Percentiles rank a stretch among this genome's conserved stretches.
phyloP scores from a whole-genome alignment of 2,797 vertebrate species.

The Pangasius krempfi region DNA sequence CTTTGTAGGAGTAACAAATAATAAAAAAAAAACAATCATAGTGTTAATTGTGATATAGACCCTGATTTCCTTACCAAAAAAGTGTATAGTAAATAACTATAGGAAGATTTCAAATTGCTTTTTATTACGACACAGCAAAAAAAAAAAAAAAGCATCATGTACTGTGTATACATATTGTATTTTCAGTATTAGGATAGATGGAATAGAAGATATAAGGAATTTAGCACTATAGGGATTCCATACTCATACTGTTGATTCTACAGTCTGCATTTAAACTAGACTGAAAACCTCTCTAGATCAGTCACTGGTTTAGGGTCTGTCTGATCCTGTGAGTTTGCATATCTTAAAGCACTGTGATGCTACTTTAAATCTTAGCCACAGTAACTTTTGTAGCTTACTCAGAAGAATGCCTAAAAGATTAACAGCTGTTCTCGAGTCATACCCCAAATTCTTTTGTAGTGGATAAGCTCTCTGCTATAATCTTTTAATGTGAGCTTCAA shows the following conservation, averaged over 20 bases:
- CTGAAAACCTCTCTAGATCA: background rate
- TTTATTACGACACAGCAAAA: background rate
- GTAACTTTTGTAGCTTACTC: background rate
- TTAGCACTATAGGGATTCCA: too few relatives aligned
- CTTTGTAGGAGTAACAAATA: background rate
- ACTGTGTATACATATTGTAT: background rate
- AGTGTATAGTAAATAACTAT: background rate
- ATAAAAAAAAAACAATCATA: background rate
- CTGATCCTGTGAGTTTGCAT: background rate
- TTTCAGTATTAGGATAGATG: background rate
- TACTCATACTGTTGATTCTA: background rate
- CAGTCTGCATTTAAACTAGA: background rate
- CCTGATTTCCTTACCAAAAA: background rate
- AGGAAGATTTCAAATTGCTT: background rate
- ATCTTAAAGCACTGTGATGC: background rate
- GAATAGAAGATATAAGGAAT: background rate
- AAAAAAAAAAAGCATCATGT: background rate
- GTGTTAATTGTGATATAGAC: background rate
- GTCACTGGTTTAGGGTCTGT: background rate
- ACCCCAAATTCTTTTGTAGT: conserved; percentile 21
- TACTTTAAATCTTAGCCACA: background rate
- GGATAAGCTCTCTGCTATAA: conserved; percentile 8
- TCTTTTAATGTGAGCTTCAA: conserved; percentile 2
- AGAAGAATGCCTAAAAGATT: conserved; percentile 9
- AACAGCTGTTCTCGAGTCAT: conserved; percentile 13